Percentiles rank a stretch among this genome's conserved stretches.
Evolutionary conservation across 2,888 invertebrate genomes (phyloP).

Genomic region (Leptarthrus brevirostris): DNA sequence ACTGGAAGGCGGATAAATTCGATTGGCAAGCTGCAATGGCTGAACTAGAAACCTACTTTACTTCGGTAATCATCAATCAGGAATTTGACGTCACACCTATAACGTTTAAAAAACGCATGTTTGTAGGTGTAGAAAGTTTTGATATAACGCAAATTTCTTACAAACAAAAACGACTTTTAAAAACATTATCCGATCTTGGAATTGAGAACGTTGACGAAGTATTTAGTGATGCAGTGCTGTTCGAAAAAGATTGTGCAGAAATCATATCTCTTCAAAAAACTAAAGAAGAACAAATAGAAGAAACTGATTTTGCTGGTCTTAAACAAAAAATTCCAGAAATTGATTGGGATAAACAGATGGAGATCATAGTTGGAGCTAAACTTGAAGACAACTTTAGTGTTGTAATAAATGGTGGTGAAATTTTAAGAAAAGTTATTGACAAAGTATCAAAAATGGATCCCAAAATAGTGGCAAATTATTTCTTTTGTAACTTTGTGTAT

Average conservation of each 20-base stretch:
- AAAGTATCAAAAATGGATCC: conserved; percentile 17
- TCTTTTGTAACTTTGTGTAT: neutral
- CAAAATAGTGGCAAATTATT: conserved; percentile 5
- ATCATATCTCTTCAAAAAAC: neutral
- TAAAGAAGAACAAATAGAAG: neutral
- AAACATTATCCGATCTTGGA: neutral
- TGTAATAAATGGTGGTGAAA: neutral
- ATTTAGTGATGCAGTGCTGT: neutral
- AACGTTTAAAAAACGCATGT: neutral
- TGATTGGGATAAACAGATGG: conserved; percentile 5
- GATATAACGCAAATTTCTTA: neutral
- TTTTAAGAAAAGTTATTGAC: neutral
- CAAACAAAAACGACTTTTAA: neutral
- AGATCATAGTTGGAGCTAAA: neutral
- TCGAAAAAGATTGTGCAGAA: neutral
- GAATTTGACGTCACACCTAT: neutral
- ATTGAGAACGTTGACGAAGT: conserved; percentile 1
- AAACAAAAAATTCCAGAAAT: conserved; percentile 18
- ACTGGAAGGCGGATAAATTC: conserved; percentile 5
- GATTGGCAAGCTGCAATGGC: conserved; percentile 7
- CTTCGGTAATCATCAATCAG: neutral
- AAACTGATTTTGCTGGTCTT: neutral
- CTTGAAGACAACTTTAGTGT: neutral
- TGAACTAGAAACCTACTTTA: neutral
- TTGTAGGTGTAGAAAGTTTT: neutral